Evolutionary conservation across 1,140 invertebrate genomes (phyloP), one percentile per base, ranked within the genome.

Genomic region (Phocides pigmalion): DNA sequence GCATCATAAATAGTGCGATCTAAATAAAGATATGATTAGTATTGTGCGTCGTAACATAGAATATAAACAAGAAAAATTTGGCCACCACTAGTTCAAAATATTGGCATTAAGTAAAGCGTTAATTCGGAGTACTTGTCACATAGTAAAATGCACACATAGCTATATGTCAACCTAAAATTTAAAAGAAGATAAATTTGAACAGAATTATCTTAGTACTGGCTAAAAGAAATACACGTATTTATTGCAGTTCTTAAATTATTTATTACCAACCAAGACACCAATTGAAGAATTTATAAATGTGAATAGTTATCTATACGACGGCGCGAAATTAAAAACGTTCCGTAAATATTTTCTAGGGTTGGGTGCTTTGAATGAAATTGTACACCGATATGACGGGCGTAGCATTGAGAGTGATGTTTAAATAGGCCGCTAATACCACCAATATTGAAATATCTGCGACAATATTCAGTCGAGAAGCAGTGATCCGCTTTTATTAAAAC

Each of bases 401-500:
- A 73, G 76, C 75, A 85, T 89, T 87, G 81, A 84, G 77, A 76
- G 73, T 77, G 77, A 81, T 89, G 84, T 87, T 89, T 83, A 85
- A 87, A 89, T 84, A 87, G 87, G 83, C 79, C 79, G 82, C 79
- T 89, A 89, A 89, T 89, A 83, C 84, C 68, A 84, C 87, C 87
- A 86, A 89, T 89, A 89, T 89, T 87, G 84, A 89, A 87, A 87
- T 87, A 87, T 89, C 83, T 77, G 81, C 79, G 84, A 87, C 84
- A 87, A 87, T 87, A 87, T 87, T 84, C 81, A 73, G 68, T 63
- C 74, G 75, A 72, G 69, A 77, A 72, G 78, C 82, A 65, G 76
- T 87, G 82, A 89, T 89, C 87, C 87, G 81, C 70, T 87, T 89
- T 89, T 89, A 89, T 89, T 87, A 89, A 89, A 89, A 87, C 79